Conservation (phyloP, 1,140 invertebrate species). For the Drosophila tropicalis region DNA sequence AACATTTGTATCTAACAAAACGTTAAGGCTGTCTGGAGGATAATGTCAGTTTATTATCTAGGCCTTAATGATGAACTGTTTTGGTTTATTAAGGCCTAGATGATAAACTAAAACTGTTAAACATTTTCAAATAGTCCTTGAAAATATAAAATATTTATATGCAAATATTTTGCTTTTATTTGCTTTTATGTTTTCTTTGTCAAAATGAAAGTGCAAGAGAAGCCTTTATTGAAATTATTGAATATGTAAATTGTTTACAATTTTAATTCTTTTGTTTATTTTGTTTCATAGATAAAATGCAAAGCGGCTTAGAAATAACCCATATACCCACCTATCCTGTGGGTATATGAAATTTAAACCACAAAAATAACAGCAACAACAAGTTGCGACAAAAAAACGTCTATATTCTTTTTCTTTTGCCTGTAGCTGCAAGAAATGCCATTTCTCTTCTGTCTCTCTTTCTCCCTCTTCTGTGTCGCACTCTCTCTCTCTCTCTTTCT, state of each 20-base stretch:
- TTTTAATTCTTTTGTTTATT: background rate
- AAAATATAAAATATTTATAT: too few relatives aligned
- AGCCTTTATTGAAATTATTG: too few relatives aligned
- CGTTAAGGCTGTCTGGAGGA: too few relatives aligned
- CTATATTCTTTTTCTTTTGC: constrained; percentile 50
- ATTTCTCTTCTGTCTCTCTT: constrained; percentile 27
- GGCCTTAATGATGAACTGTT: too few relatives aligned
- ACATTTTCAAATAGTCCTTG: too few relatives aligned
- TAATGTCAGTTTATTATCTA: too few relatives aligned
- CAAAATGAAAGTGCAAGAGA: too few relatives aligned
- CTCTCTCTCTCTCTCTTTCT: background rate
- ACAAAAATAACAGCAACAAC: constrained; percentile 31
- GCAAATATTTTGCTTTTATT: too few relatives aligned
- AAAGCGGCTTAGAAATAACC: background rate
- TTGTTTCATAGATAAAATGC: background rate
- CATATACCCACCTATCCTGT: constrained; percentile 2
- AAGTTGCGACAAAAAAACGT: constrained; percentile 7
- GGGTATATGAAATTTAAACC: constrained; percentile 37
- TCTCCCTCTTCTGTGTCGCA: background rate
- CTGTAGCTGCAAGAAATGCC: constrained; percentile 47
- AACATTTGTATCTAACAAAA: too few relatives aligned
- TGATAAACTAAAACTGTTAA: too few relatives aligned
- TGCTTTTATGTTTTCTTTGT: too few relatives aligned
- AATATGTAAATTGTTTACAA: background rate
- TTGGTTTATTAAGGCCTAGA: too few relatives aligned